Conservation (phyloP, 2,888 invertebrate genomes). For the Ashinkailepas kermadecensis region DNA sequence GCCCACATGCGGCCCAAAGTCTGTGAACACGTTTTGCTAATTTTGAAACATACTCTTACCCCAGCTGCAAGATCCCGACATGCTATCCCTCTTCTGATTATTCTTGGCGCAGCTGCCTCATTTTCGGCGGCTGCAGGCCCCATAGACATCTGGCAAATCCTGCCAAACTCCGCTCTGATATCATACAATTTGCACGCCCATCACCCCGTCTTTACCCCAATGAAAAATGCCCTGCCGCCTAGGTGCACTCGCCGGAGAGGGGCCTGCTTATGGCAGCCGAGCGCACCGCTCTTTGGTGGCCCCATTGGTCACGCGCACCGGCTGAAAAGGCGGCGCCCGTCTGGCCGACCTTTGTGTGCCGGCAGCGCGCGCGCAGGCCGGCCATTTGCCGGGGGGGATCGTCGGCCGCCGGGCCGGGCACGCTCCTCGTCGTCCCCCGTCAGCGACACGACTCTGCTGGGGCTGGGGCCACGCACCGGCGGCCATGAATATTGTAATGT, state of each 20-base stretch:
- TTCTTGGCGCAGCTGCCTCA: too few relatives aligned
- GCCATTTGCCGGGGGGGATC: background rate
- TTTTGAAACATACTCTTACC: too few relatives aligned
- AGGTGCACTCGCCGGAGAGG: background rate
- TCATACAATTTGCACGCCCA: slow-evolving; percentile 21
- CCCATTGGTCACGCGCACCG: background rate
- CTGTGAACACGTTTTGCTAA: too few relatives aligned
- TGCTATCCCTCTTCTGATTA: too few relatives aligned
- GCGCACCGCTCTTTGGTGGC: background rate
- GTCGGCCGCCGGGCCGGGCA: background rate
- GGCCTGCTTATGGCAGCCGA: background rate
- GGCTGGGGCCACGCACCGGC: background rate
- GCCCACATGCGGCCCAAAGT: too few relatives aligned
- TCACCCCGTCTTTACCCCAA: slow-evolving; percentile 19
- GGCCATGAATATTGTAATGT: too few relatives aligned
- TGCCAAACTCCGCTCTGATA: slow-evolving; percentile 2
- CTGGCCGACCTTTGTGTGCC: background rate
- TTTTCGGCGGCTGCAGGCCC: too few relatives aligned
- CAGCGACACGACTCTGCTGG: background rate
- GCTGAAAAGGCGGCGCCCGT: slow-evolving; percentile 3
- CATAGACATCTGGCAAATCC: background rate
- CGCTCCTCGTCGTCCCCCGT: background rate
- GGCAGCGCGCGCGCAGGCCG: background rate
- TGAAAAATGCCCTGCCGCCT: slow-evolving; percentile 17
- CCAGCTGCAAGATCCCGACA: too few relatives aligned